Conservation (phyloP, 2,888 invertebrate genomes). For the Neuroscelio doddi region DNA sequence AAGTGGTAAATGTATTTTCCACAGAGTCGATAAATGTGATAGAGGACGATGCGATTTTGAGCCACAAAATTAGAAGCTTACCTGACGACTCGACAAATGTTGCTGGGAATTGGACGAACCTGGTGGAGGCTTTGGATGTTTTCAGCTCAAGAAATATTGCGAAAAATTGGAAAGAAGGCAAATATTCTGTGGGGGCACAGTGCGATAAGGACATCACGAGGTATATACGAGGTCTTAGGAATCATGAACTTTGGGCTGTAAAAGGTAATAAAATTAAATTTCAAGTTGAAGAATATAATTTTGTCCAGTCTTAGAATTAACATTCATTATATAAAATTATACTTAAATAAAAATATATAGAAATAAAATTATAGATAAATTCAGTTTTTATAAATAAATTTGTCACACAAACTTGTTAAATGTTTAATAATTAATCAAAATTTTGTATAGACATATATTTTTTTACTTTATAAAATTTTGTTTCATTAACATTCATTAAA, state of each 20-base stretch:
- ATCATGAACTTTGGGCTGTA: slow-evolving; percentile 66
- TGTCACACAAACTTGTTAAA: no score
- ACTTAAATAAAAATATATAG: no score
- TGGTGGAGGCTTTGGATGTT: slow-evolving; percentile 63
- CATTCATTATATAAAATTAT: no score
- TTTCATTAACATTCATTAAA: no score
- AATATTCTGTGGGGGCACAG: slow-evolving; percentile 52
- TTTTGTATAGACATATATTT: no score
- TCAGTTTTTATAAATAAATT: no score
- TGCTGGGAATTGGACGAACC: slow-evolving; percentile 61
- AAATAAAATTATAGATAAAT: no score
- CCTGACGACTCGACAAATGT: slow-evolving; percentile 30
- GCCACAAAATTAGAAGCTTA: slow-evolving; percentile 55
- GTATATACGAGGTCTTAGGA: slow-evolving; percentile 62
- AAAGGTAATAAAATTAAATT: slow-evolving; percentile 63
- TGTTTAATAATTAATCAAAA: no score
- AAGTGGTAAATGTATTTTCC: slow-evolving; percentile 12
- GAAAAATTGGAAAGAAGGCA: slow-evolving; percentile 74
- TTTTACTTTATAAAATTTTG: no score
- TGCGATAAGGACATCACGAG: slow-evolving; percentile 64
- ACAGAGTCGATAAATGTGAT: slow-evolving; percentile 24
- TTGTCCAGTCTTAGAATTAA: no score
- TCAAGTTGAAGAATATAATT: no score
- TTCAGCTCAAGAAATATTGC: slow-evolving; percentile 61
- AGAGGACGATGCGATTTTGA: slow-evolving; percentile 36